Conservation (phyloP, 1,140 invertebrate genomes). For the Ridgeia piscesae region DNA sequence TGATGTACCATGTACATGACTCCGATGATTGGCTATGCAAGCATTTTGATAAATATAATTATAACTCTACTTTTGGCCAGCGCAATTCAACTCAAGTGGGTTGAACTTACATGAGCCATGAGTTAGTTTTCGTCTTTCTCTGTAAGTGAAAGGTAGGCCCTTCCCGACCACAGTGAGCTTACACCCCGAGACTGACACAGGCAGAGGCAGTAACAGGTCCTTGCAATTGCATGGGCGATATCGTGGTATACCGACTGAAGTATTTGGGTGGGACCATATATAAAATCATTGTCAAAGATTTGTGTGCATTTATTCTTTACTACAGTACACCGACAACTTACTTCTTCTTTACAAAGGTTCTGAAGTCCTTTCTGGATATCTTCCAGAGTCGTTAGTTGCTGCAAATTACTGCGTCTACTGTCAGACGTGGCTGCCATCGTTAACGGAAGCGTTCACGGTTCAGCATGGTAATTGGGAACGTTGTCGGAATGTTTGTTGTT, state of each 20-base stretch:
- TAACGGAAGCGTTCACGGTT: background rate
- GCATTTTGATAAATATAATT: too few species aligned
- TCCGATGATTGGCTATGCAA: too few species aligned
- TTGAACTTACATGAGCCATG: too few species aligned
- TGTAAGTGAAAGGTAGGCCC: too few species aligned
- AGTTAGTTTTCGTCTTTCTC: too few species aligned
- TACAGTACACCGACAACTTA: background rate
- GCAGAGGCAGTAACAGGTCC: too few species aligned
- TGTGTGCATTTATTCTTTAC: background rate
- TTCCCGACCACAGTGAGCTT: too few species aligned
- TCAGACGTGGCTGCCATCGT: background rate
- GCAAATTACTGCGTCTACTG: background rate
- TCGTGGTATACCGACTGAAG: background rate
- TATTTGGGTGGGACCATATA: background rate
- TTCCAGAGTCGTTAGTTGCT: background rate
- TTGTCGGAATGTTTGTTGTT: background rate
- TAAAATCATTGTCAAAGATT: background rate
- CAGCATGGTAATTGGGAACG: background rate
- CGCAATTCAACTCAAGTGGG: too few species aligned
- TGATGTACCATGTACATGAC: too few species aligned
- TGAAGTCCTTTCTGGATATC: background rate
- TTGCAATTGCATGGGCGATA: background rate
- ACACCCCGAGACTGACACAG: too few species aligned
- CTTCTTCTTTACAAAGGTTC: slow-evolving; percentile 1
- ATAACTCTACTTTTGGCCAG: too few species aligned